Percentiles rank a stretch among this genome's conserved stretches.
phyloP scores from a whole-genome alignment of 2,797 vertebrate species.

The Poliocrania exsul region DNA sequence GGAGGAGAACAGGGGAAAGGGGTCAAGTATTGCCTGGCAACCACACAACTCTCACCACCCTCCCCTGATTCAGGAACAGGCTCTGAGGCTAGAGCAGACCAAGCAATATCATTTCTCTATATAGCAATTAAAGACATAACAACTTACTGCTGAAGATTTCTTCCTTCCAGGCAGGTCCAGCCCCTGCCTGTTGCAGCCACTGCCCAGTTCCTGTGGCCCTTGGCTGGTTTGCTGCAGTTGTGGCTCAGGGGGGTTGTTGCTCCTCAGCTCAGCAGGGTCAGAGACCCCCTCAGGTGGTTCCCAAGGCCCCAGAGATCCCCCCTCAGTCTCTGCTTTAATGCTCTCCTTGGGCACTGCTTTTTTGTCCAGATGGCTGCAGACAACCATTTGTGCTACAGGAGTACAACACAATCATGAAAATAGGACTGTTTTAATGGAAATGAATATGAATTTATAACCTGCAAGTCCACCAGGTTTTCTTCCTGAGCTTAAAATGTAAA shows the following conservation, averaged over 20 bases:
- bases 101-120: not conserved
- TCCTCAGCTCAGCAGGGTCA: not conserved
- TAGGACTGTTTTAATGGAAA: not conserved
- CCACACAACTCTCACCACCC: not conserved
- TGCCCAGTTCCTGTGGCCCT: not conserved
- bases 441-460: not conserved
- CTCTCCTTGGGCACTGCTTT: not conserved
- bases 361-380: not conserved
- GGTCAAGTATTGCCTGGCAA: not conserved
- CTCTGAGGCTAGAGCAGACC: not conserved
- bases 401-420: not conserved
- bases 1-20: not conserved
- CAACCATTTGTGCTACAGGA: not conserved
- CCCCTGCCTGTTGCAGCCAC: not conserved
- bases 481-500: not conserved
- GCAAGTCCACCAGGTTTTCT: not conserved
- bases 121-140: not conserved
- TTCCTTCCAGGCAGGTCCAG: not conserved
- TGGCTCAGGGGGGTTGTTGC: not conserved
- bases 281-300: not conserved
- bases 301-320: not conserved
- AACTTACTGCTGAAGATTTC: constrained; percentile 59
- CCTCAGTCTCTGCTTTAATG: not conserved
- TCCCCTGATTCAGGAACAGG: not conserved
- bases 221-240: not conserved